These are phyloP conservation scores for Ylistrum balloti DNA, from an alignment of 1,140 invertebrate species.

Conservation along the genomic window DNA sequence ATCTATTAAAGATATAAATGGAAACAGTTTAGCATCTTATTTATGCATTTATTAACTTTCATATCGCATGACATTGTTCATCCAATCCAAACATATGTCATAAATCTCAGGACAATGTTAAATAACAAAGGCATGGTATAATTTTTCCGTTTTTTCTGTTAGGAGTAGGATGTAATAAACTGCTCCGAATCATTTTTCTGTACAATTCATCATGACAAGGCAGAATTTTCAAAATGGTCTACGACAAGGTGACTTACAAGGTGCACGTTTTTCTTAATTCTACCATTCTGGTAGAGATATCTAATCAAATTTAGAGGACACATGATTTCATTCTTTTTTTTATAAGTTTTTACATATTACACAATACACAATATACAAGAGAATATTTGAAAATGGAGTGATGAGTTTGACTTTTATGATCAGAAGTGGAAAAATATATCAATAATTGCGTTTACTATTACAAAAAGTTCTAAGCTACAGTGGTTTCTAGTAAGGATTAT, in stretches of 20 bases:
- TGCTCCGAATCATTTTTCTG: background rate
- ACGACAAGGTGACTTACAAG: background rate
- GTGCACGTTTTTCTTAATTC: background rate
- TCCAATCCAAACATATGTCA: background rate
- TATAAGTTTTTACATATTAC: no score
- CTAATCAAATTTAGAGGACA: background rate
- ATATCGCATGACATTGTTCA: background rate
- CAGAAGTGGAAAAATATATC: no score
- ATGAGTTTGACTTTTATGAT: no score
- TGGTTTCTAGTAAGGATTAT: no score
- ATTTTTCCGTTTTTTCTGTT: background rate
- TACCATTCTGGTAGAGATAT: background rate
- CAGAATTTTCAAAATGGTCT: background rate
- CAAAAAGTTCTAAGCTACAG: no score
- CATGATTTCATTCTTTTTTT: background rate
- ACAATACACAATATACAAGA: no score
- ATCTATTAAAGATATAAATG: no score
- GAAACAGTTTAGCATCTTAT: background rate
- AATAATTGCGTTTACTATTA: no score
- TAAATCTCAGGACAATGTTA: background rate
- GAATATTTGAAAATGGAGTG: no score
- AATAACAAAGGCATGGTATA: background rate
- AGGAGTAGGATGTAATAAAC: background rate
- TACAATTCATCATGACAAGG: background rate
- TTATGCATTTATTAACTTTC: slow-evolving; percentile 6